phyloP scores from a whole-genome alignment of 2,797 vertebrate genomes.

The Coranthus polyacanthus region DNA sequence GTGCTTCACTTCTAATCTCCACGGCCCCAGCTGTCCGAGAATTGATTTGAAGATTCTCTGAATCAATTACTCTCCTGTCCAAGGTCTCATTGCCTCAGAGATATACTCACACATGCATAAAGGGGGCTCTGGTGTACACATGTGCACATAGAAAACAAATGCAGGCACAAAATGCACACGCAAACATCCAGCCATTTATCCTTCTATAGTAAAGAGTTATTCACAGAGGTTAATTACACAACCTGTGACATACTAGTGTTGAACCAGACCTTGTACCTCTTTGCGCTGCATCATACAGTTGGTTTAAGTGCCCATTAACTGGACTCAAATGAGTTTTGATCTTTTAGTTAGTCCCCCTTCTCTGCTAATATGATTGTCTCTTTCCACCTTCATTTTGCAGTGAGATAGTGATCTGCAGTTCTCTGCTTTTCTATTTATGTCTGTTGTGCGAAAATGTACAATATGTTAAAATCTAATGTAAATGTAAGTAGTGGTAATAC shows the following conservation, averaged over 20 bases:
- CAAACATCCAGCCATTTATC: slow-evolving; percentile 17
- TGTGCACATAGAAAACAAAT: slow-evolving; percentile 1
- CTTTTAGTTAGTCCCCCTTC: slow-evolving; percentile 33
- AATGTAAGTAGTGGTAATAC: no score
- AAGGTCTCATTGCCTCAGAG: slow-evolving; percentile 84
- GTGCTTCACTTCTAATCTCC: slow-evolving; percentile 88
- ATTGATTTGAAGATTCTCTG: slow-evolving; percentile 90
- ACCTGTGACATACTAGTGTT: slow-evolving; percentile 35
- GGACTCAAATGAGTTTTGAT: slow-evolving; percentile 47
- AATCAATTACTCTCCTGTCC: slow-evolving; percentile 89
- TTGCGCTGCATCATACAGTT: slow-evolving; percentile 35
- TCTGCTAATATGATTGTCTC: slow-evolving; percentile 27
- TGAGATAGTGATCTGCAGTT: not conserved
- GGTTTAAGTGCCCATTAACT: slow-evolving; percentile 38
- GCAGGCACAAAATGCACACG: not conserved
- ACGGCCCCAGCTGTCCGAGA: slow-evolving; percentile 86
- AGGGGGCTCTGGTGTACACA: slow-evolving; percentile 2
- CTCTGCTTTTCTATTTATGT: no score
- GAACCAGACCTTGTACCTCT: slow-evolving; percentile 42
- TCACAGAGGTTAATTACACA: slow-evolving; percentile 49
- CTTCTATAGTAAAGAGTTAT: slow-evolving; percentile 32
- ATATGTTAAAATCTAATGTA: no score
- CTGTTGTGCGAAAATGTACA: no score
- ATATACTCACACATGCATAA: slow-evolving; percentile 66
- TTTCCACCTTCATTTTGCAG: slow-evolving; percentile 36